Percentiles rank a stretch among this genome's conserved stretches.
Evolutionary conservation across 2,113 vertebrate genomes (phyloP).

Genomic region (Dipodomys spectabilis): DNA sequence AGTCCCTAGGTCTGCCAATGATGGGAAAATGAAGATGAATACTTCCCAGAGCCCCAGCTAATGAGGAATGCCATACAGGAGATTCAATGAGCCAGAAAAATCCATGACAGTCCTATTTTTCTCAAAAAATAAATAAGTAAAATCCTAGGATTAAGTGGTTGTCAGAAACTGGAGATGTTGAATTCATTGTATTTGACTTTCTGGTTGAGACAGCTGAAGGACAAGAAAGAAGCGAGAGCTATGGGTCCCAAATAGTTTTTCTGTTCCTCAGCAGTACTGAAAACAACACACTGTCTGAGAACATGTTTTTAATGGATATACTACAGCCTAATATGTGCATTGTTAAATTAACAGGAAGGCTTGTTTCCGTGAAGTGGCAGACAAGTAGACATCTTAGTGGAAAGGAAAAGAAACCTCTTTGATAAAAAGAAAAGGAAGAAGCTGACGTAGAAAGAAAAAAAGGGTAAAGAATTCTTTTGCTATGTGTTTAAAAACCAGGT

Average conservation of each 20-base stretch:
- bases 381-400: constrained; percentile 58
- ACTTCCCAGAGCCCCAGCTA: constrained; percentile 27
- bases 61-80: neutral
- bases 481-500: neutral
- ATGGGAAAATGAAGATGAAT: constrained; percentile 50
- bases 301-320: constrained; percentile 61
- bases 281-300: constrained; percentile 37
- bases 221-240: neutral
- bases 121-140: neutral
- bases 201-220: neutral
- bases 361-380: constrained; percentile 66
- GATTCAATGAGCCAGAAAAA: constrained; percentile 51
- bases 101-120: constrained; percentile 39
- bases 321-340: constrained; percentile 58
- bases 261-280: neutral
- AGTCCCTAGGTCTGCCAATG: constrained; percentile 13
- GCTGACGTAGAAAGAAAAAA: constrained; percentile 9
- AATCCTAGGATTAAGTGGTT: neutral
- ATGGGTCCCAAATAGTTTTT: constrained; percentile 16
- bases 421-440: constrained; percentile 44
- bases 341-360: constrained; percentile 63
- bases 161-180: constrained; percentile 36
- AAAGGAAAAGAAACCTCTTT: constrained; percentile 68
- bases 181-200: constrained; percentile 47
- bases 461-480: neutral